Conservation (phyloP, 2,113 vertebrate species). For the Ammodytes dubius region DNA sequence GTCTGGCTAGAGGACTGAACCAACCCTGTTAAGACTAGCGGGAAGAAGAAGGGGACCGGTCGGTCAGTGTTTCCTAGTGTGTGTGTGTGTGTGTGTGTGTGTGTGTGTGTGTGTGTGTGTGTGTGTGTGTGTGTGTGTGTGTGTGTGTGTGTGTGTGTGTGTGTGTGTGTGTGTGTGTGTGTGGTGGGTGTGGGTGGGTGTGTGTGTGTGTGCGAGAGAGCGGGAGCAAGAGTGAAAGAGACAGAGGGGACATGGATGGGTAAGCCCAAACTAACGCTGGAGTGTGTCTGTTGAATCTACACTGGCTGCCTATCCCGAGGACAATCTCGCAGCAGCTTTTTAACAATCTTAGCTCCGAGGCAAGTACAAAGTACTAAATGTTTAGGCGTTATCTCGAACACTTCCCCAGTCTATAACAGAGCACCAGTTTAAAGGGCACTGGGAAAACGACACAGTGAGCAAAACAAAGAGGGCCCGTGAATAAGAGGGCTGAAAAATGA, state of each 20-base stretch:
- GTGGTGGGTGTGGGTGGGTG: neutral
- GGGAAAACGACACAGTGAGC: constrained; percentile 72
- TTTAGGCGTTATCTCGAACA: constrained; percentile 79
- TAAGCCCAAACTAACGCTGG: constrained; percentile 65
- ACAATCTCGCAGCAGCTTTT: constrained; percentile 77
- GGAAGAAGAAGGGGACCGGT: constrained; percentile 37
- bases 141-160: neutral
- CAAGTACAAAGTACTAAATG: constrained; percentile 83
- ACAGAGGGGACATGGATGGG: constrained; percentile 53
- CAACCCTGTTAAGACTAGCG: constrained; percentile 60
- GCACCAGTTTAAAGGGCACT: constrained; percentile 76
- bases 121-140: constrained; percentile 27
- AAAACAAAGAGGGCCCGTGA: constrained; percentile 77
- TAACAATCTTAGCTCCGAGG: constrained; percentile 81
- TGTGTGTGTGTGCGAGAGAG: constrained; percentile 3
- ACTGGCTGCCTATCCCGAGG: constrained; percentile 63
- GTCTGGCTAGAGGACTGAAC: constrained; percentile 62
- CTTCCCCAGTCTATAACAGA: constrained; percentile 73
- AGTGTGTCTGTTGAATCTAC: constrained; percentile 66
- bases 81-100: constrained; percentile 18
- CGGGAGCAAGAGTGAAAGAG: constrained; percentile 35
- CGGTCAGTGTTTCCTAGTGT: constrained; percentile 26
- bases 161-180: constrained; percentile 7
- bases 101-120: neutral
- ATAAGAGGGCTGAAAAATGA: constrained; percentile 79